Base-by-base conservation (phyloP, 2,113 vertebrate species). In the Caranx melampygus region DNA sequence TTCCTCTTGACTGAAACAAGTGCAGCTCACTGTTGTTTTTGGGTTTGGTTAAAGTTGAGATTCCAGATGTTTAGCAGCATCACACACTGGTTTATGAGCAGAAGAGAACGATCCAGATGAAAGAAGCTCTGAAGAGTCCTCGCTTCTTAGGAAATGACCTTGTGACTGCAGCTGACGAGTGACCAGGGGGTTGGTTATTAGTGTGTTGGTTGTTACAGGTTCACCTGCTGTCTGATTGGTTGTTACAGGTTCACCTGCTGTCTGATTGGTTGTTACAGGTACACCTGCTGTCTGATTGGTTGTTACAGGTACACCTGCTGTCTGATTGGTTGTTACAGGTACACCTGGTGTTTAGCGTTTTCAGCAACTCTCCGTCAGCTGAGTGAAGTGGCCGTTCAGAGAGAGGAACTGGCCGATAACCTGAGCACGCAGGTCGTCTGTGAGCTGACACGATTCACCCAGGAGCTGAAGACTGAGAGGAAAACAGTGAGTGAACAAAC, bases 381-480 rank as follows among this genome's bases (percentile, higher is more conserved):
- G 93, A 97, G 94, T 1, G 97, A 99, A 12, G 84, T 99, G 0
- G 96, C 97, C 0, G 95, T 96, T 1, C 98, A 99, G 87, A 96
- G 97, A 5, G 98, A 99, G 79, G 96, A 98, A 58, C 95, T 99
- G 31, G 96, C 98, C 0, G 98, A 99, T 83, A 98, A 96, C 93
- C 95, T 99, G 91, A 96, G 94, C 16, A 91, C 95, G 0, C 95
- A 97, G 73, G 97, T 99, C 55, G 95, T 95, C 2, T 88, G 76
- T 0, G 97, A 98, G 82, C 85, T 99, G 76, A 88, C 87, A 0
- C 95, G 96, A 55, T 99, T 95, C 7, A 96, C 96, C 10, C 97
- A 98, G 90, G 98, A 99, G 69, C 93, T 99, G 79, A 99, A 99
- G 88, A 95, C 97, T 5, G 98, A 99, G 87, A 96, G 97, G 88